Percentiles rank a stretch among this genome's conserved stretches.
phyloP scores from a whole-genome alignment of 2,797 vertebrate genomes.

The Gymnothorax reevesii region DNA sequence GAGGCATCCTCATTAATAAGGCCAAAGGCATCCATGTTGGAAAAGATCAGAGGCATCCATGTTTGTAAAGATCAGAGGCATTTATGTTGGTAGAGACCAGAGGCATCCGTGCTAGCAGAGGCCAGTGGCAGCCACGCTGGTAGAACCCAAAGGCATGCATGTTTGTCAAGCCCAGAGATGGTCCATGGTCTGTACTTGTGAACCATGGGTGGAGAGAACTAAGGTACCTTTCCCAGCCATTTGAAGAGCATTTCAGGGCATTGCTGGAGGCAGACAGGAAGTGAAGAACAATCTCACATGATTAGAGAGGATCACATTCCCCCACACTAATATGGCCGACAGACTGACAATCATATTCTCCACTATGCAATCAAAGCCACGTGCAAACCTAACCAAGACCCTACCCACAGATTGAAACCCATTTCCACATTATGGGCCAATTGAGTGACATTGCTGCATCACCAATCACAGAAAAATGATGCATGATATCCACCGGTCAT shows the following conservation, averaged over 20 bases:
- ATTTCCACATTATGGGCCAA: slow-evolving; percentile 28
- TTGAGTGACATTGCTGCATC: slow-evolving; percentile 19
- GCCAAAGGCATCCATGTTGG: too few relatives aligned
- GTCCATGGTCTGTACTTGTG: too few relatives aligned
- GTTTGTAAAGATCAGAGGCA: too few relatives aligned
- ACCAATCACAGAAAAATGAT: background rate
- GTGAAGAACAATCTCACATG: slow-evolving; percentile 41
- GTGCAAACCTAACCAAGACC: slow-evolving; percentile 9
- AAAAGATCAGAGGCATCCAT: too few relatives aligned
- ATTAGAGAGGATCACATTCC: slow-evolving; percentile 42
- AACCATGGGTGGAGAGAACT: too few relatives aligned
- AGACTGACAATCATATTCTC: slow-evolving; percentile 34
- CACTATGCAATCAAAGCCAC: background rate
- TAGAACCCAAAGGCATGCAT: too few relatives aligned
- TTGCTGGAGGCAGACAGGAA: slow-evolving; percentile 22
- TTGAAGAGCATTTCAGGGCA: slow-evolving; percentile 36
- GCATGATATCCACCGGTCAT: background rate
- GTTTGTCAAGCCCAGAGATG: too few relatives aligned
- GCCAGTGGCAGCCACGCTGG: too few relatives aligned
- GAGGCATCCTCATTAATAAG: too few relatives aligned
- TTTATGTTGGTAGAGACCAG: too few relatives aligned
- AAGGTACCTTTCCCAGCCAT: too few relatives aligned
- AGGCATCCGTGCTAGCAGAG: too few relatives aligned
- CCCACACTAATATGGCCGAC: slow-evolving; percentile 37
- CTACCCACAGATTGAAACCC: background rate